Conservation (phyloP, 1,140 invertebrate species). For the Aphelenchoides fujianensis region DNA sequence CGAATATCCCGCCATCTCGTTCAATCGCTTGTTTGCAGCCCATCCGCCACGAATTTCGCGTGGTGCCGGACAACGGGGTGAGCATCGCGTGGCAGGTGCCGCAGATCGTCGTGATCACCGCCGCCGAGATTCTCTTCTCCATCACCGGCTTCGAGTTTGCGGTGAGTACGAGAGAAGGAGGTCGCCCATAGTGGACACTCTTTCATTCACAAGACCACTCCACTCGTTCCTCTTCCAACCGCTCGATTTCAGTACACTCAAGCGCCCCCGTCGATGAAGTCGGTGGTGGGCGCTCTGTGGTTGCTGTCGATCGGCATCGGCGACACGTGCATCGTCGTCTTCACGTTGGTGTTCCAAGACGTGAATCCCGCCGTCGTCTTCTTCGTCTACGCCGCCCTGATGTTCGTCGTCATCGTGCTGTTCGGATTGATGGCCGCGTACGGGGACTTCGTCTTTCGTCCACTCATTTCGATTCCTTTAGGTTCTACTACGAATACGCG, state of each 20-base stretch:
- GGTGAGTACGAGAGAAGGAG: not conserved
- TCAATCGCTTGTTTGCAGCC: too few relatives aligned
- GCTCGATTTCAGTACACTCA: constrained; percentile 61
- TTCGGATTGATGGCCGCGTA: not conserved
- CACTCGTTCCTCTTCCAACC: too few relatives aligned
- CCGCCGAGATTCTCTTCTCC: constrained; percentile 60
- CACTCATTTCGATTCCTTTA: too few relatives aligned
- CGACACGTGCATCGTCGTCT: constrained; percentile 80
- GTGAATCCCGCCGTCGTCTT: constrained; percentile 65
- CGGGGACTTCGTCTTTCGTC: too few relatives aligned
- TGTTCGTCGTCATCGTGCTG: constrained; percentile 6
- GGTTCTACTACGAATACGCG: too few relatives aligned
- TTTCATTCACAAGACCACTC: too few relatives aligned
- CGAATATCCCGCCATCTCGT: too few relatives aligned
- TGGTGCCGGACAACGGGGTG: constrained; percentile 64
- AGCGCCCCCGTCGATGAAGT: constrained; percentile 63
- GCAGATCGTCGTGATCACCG: constrained; percentile 59
- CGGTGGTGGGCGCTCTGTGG: constrained; percentile 72
- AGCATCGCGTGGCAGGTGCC: constrained; percentile 59
- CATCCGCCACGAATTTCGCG: constrained; percentile 69
- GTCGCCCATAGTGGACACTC: too few relatives aligned
- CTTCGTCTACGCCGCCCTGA: constrained; percentile 14
- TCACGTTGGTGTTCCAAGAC: constrained; percentile 72
- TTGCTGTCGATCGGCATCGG: constrained; percentile 82
- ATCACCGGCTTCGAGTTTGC: constrained; percentile 47